A percentile compares a stretch with the other conserved stretches of the same genome.
Conservation (phyloP, 2,888 invertebrate species). For the Cephus runcator region DNA sequence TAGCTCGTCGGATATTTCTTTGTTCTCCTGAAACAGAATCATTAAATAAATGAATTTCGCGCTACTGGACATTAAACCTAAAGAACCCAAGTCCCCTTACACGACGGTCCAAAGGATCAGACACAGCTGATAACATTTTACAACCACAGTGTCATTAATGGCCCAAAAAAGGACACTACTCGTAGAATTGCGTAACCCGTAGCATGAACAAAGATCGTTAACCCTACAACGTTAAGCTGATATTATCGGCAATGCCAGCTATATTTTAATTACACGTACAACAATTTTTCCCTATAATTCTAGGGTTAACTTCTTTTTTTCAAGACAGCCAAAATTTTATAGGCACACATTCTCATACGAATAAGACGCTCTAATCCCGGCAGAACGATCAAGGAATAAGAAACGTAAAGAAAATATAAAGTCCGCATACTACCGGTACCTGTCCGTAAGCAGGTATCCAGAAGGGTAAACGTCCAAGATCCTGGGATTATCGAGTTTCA, state of each 20-base stretch:
- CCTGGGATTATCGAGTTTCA: conserved; percentile 1
- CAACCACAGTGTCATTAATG: neutral
- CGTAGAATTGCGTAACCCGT: neutral
- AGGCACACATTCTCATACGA: neutral
- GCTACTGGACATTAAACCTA: neutral
- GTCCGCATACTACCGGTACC: neutral
- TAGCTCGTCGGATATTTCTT: neutral
- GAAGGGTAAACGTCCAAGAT: neutral
- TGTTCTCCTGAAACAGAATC: neutral
- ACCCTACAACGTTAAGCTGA: neutral
- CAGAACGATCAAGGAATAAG: neutral
- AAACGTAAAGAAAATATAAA: neutral
- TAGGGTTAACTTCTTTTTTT: neutral
- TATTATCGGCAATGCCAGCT: no score
- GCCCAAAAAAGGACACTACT: neutral
- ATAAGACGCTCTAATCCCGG: neutral
- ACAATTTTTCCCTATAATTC: no score
- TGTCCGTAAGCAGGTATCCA: neutral
- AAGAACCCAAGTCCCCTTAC: no score
- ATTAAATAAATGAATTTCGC: neutral
- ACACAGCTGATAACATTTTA: neutral
- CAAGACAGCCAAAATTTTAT: neutral
- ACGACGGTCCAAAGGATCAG: neutral
- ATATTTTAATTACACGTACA: no score
- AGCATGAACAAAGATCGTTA: neutral